Evolutionary conservation across 2,888 invertebrate species (phyloP), one percentile per base, ranked within the genome.

Genomic region (Ryuthela nishihirai): DNA sequence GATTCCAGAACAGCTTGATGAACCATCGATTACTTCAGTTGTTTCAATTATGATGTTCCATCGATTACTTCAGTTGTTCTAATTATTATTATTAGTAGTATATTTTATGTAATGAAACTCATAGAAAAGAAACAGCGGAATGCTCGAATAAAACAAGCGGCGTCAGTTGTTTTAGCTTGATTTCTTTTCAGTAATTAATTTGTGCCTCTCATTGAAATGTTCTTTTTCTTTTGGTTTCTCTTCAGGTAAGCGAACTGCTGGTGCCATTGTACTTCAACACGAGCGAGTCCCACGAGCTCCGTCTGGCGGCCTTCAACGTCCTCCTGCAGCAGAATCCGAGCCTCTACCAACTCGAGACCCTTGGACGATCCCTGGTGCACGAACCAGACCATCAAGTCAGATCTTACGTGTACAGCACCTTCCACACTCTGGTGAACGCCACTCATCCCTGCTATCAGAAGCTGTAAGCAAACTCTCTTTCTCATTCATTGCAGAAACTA

Each of bases 281-380:
- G 6, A 63, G 64, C 20, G 73, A 74, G 36, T 47, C 64, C 17
- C 68, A 69, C 25, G 67, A 70, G 15, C 38, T 75, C 25, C 68
- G 75, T 23, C 68, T 75, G 46, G 70, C 72, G 9, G 72, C 76
- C 17, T 69, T 73, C 54, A 62, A 69, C 25, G 66, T 70, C 45
- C 54, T 73, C 10, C 44, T 72, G 46, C 54, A 62, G 36, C 56
- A 69, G 25, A 55, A 65, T 12, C 72, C 75, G 4, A 60, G 70
- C 24, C 56, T 69, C 7, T 66, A 70, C 25, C 62, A 72, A 23
- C 66, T 74, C 47, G 70, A 75, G 60, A 69, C 72, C 52, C 54
- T 77, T 12, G 76, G 75, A 15, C 58, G 68, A 32, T 62, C 67
- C 39, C 68, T 73, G n/a, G 72, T 71, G 70, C 64, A 65, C 41